Evolutionary conservation across 1,140 invertebrate species (phyloP), one percentile per base, ranked within the genome.

Genomic region (Cydia pomonella): DNA sequence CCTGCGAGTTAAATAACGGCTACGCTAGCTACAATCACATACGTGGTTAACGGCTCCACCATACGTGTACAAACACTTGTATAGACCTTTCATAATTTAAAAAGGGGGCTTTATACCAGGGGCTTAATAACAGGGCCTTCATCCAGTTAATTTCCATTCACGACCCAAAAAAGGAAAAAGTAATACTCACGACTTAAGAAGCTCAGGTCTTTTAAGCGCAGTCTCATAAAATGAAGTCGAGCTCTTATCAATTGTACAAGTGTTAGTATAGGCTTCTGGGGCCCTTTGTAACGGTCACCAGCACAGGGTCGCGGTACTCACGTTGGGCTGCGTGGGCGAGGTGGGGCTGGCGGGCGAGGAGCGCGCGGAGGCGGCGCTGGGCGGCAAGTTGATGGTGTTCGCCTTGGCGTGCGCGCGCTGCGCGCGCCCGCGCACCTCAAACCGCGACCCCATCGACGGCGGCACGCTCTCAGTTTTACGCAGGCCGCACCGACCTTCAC

Each of bases 351-450:
- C 64, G 44, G 82, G 75, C 59, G 77, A 38, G 73, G 72, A 77
- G 53, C 77, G 74, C 50, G 75, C 75, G 63, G 63, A 18, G 18
- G 78, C 80, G 47, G 88, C 83, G 18, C 88, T 89, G 25, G 93
- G 87, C 6, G 94, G 94, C 77, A 94, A 91, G 78, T 94, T 93
- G 83, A 95, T 94, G 18, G 92, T 95, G 90, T 94, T 95, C 83
- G 93, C 94, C 91, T 96, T 96, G 64, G 85, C 86, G 93, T 95
- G 80, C 84, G 94, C 87, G 81, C 95, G 76, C 92, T 79, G 94
- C 85, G 78, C 90, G 80, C 80, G 93, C 81, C 77, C 72, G 81
- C 89, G 78, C 79, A 84, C 78, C 82, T 93, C 83, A 83, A 93
- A 77, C 79, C 90, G 76, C 82, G 88, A 79, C 84, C 91, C 80